phyloP scores from a whole-genome alignment of 2,888 invertebrate species.

The Antitype chi region DNA sequence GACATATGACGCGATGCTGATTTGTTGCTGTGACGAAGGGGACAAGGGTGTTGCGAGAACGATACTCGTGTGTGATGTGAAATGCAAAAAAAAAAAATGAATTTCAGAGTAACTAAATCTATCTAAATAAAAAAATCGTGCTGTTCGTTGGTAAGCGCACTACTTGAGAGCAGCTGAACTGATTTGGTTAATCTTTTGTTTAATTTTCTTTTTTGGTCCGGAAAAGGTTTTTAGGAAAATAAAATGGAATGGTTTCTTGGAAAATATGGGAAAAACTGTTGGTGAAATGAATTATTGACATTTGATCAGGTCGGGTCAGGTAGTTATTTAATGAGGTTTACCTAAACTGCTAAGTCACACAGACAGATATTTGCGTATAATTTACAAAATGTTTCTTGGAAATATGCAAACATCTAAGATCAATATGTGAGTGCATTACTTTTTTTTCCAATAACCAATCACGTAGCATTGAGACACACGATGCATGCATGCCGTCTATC shows the following conservation, averaged over 20 bases:
- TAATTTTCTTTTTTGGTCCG: not conserved
- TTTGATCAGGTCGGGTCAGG: not conserved
- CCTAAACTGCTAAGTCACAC: not conserved
- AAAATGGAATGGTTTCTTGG: not conserved
- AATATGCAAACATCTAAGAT: not conserved
- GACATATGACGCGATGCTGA: slow-evolving; percentile 78
- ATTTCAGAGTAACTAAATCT: not conserved
- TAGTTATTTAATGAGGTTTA: not conserved
- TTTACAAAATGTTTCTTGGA: not conserved
- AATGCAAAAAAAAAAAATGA: slow-evolving; percentile 3
- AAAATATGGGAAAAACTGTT: not conserved
- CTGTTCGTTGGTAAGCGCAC: not conserved
- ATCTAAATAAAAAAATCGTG: not conserved
- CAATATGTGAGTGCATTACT: not conserved
- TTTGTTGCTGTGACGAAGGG: slow-evolving; percentile 68
- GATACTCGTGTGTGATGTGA: slow-evolving; percentile 9
- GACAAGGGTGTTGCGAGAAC: slow-evolving; percentile 20
- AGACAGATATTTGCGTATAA: not conserved
- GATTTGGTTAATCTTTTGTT: not conserved
- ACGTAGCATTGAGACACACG: not conserved
- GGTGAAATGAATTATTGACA: not conserved
- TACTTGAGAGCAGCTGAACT: not conserved
- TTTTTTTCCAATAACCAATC: not conserved
- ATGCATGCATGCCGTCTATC: no score
- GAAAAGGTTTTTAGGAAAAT: not conserved